Base-by-base conservation (phyloP, 2,797 vertebrate genomes). In the Falco berigora region DNA sequence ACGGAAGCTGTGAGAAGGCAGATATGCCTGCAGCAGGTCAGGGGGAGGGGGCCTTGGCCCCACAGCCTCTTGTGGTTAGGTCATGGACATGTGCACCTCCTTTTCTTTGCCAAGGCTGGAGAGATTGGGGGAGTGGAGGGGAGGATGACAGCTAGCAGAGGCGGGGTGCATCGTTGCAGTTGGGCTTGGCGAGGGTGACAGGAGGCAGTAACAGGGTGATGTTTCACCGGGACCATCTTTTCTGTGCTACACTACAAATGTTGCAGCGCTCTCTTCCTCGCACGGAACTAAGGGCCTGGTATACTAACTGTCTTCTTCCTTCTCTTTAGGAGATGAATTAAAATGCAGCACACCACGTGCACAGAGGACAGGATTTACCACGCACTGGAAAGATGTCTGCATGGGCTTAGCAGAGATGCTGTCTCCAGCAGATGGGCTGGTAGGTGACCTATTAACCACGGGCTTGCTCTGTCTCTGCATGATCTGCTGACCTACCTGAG, bases 281-380 rank as follows among this genome's bases (percentile, higher is more conserved):
- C 30, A 17, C n/a, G 76, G 61, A 32, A 15, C 9, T 53, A 15
- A 46, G n/a, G 20, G 14, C 32, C 52, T 4, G 4, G 8, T 19
- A 8, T 13, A 9, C 19, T 85, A 36, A 94, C 42, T 47, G 32
- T 27, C 6, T 64, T 71, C 46, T 75, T 79, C 42, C 91, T 50
- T 20, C 68, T 10, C 6, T 9, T 3, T 92, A 99, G 98, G 98
- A 96, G 53, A 98, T 98, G 98, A 99, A 96, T 94, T 96, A 98
- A 98, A 96, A 99, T 99, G 99, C 99, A 99, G 98, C 98, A 99
- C 98, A 99, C 99, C 36, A 98, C 99, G 10, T 99, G 99, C 97
- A 99, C 99, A 1, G 99, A 99, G 98, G 99, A 99, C 98, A 98
- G 99, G 96, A 99, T 99, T 98, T 98, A 99, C 98, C 99, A 99